Evolutionary conservation across 1,140 invertebrate species (phyloP), one percentile per base, ranked within the genome.

Genomic region (Trinorchestia longiramus): DNA sequence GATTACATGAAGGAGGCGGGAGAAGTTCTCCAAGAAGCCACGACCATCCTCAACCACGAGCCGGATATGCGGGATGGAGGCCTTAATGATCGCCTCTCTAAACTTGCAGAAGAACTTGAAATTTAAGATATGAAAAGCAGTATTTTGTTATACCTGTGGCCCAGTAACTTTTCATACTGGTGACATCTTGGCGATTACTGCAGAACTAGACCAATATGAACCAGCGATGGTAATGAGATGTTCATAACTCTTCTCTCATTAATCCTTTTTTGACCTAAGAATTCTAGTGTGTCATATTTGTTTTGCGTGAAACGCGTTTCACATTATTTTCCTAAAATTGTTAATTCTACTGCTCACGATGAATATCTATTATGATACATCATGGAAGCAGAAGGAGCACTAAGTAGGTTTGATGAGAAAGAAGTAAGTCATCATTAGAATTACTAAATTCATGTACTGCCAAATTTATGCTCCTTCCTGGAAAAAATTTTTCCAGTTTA

Each of bases 31-130:
- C 97, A 98, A 97, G 97, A 98, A 97, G 98, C 98, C 4, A 97
- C 97, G 0, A 97, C 97, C 95, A 98, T 98, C 95, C 97, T 98
- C 87, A 97, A 97, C 97, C 97, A 97, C 11, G 98, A 98, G 96
- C 97, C 98, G 0, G 97, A 98, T 90, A 98, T 98, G 98, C 96
- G 96, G 4, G 97, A 97, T 96, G 97, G 97, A n/a, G 97, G 97
- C 4, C 96, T 98, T 8, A 97, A 97, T 96, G 97, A 97, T 0
- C 97, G 97, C 95, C 97, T 98, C 45, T 96, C 97, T 96, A 97
- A 97, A 40, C 96, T 98, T 28, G 97, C 97, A 0, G 96, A 96
- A 47, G 97, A 97, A 95, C 94, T 98, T 36, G 97, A 97, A 91
- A 88, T 96, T 19, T 96, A 36, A 77, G 1, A 77, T 36, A 23